Evolutionary conservation across 2,888 invertebrate genomes (phyloP).

Genomic region (Idaea aversata): DNA sequence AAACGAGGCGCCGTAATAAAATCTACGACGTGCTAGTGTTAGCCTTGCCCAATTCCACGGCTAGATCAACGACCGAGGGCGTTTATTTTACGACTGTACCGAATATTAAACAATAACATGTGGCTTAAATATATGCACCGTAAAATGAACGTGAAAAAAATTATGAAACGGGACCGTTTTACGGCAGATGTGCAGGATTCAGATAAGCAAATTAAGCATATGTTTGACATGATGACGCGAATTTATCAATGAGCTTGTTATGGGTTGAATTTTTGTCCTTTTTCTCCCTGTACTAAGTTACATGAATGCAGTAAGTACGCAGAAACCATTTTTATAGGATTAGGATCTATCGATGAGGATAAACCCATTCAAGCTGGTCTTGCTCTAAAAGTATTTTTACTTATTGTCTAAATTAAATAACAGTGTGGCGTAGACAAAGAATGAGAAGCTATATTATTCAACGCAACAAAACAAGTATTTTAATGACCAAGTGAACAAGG

Average conservation of each 20-base stretch:
- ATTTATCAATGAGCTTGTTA: neutral
- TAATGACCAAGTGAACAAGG: neutral
- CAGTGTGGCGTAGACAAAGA: neutral
- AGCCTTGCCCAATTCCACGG: conserved; percentile 18
- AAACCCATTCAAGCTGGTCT: neutral
- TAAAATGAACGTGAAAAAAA: conserved; percentile 24
- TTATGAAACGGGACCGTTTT: conserved; percentile 9
- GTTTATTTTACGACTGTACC: conserved; percentile 34
- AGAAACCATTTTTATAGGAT: too few species aligned
- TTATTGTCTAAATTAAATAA: neutral
- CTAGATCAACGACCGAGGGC: conserved; percentile 45
- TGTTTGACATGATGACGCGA: neutral
- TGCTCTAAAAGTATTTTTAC: too few species aligned
- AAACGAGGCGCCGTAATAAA: conserved; percentile 9
- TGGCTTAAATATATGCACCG: conserved; percentile 25
- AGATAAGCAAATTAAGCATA: neutral
- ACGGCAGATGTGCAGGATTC: neutral
- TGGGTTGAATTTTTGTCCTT: neutral
- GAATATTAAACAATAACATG: conserved; percentile 36
- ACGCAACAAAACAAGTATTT: neutral
- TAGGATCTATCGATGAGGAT: neutral
- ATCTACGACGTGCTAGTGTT: conserved; percentile 9
- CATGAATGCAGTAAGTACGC: too few species aligned
- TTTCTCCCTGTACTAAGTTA: too few species aligned
- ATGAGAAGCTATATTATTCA: neutral